phyloP scores from a whole-genome alignment of 2,888 invertebrate genomes.

The Erebia palarica region DNA sequence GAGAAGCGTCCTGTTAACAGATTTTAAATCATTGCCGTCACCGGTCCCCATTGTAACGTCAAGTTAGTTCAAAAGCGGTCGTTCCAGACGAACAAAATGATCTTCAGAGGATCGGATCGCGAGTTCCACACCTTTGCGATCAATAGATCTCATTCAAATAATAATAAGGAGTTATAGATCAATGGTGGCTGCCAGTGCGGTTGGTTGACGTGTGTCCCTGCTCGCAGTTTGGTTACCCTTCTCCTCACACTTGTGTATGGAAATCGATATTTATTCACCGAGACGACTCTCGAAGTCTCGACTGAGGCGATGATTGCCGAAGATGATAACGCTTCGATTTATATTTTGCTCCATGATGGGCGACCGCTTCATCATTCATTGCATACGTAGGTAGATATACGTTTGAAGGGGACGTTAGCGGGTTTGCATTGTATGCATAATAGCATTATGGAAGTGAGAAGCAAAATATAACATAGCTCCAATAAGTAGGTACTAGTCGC shows the following conservation, averaged over 20 bases:
- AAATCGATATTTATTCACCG: slow-evolving; percentile 79
- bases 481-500: too few relatives aligned
- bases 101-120: slow-evolving; percentile 73
- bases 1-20: slow-evolving; percentile 82
- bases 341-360: slow-evolving; percentile 79
- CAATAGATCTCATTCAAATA: slow-evolving; percentile 82
- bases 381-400: slow-evolving; percentile 32
- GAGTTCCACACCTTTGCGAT: slow-evolving; percentile 78
- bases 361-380: slow-evolving; percentile 67
- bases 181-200: slow-evolving; percentile 52
- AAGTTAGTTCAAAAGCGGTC: slow-evolving; percentile 81
- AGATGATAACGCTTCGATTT: slow-evolving; percentile 79
- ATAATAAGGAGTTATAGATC: slow-evolving; percentile 82
- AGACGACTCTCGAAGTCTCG: slow-evolving; percentile 63
- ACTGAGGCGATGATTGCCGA: slow-evolving; percentile 67
- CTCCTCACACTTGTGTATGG: slow-evolving; percentile 73
- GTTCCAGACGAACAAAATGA: slow-evolving; percentile 80
- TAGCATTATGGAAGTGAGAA: too few relatives aligned
- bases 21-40: slow-evolving; percentile 83
- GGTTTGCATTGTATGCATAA: neutral
- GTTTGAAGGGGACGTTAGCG: slow-evolving; percentile 9
- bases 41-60: slow-evolving; percentile 78
- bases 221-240: slow-evolving; percentile 53
- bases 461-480: too few relatives aligned
- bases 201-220: slow-evolving; percentile 50